These are phyloP conservation scores for Drosophila repleta DNA, from an alignment of 1,140 invertebrate species.

Conservation along the genomic window DNA sequence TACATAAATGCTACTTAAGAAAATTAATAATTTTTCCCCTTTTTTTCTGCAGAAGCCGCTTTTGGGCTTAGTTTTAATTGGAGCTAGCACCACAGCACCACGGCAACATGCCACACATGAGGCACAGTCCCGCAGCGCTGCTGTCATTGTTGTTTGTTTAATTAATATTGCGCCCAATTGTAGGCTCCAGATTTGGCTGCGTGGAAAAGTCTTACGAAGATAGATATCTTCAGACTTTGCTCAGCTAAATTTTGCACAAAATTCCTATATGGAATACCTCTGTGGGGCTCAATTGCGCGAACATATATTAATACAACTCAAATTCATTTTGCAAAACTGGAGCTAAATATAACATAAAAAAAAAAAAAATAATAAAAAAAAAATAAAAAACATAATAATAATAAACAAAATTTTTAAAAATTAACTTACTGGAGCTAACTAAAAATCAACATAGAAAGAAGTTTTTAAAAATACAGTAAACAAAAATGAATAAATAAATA, in stretches of 20 bases:
- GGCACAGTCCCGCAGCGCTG: constrained; percentile 29
- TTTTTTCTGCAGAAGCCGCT: constrained; percentile 25
- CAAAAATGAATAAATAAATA: too few relatives aligned
- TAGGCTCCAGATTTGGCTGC: constrained; percentile 19
- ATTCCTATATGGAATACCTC: too few relatives aligned
- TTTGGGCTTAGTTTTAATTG: constrained; percentile 50
- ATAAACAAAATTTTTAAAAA: too few relatives aligned
- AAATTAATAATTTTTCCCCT: constrained; percentile 59
- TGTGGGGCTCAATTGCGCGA: too few relatives aligned
- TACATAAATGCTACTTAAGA: constrained; percentile 70
- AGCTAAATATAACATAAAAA: too few relatives aligned
- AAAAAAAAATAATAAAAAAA: too few relatives aligned
- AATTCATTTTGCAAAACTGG: too few relatives aligned
- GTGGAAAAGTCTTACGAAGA: constrained; percentile 5
- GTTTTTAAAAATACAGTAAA: too few relatives aligned
- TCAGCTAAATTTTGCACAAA: constrained; percentile 1
- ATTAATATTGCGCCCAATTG: constrained; percentile 59
- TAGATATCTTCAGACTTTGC: background rate
- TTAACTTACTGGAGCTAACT: too few relatives aligned
- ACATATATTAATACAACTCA: too few relatives aligned
- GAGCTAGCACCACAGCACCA: constrained; percentile 3
- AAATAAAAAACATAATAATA: too few relatives aligned
- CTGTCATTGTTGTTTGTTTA: constrained; percentile 58
- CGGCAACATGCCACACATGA: constrained; percentile 17
- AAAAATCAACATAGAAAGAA: too few relatives aligned